Percentiles rank a stretch among this genome's conserved stretches.
phyloP scores from a whole-genome alignment of 2,113 vertebrate genomes.

The Felis chaus region DNA sequence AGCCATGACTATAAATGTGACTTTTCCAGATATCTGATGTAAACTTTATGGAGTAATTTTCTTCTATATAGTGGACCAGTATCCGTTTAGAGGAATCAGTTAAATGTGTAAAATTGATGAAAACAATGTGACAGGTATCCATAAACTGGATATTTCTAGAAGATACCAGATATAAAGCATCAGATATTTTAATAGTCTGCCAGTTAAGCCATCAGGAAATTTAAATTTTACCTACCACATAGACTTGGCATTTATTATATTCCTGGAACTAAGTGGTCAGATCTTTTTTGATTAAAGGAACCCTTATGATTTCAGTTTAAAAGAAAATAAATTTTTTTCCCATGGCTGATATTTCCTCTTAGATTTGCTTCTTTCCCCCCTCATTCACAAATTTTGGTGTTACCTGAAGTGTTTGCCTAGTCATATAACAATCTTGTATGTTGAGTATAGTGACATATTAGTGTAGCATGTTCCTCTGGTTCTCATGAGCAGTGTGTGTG shows the following conservation, averaged over 20 bases:
- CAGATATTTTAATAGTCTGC: slow-evolving; percentile 61
- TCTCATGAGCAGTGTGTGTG: neutral
- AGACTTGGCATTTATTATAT: slow-evolving; percentile 57
- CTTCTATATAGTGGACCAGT: slow-evolving; percentile 75
- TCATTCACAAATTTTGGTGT: neutral
- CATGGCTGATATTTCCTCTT: neutral
- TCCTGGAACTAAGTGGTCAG: slow-evolving; percentile 7
- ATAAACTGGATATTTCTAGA: slow-evolving; percentile 70
- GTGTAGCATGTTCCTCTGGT: neutral
- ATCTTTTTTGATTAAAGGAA: slow-evolving; percentile 46
- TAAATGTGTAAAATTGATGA: slow-evolving; percentile 75
- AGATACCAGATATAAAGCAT: slow-evolving; percentile 35
- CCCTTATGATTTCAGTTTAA: slow-evolving; percentile 59
- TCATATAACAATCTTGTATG: neutral
- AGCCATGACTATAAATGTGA: slow-evolving; percentile 89
- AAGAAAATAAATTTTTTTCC: slow-evolving; percentile 27
- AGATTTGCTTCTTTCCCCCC: slow-evolving; percentile 42
- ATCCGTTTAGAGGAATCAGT: slow-evolving; percentile 80
- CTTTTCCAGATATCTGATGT: slow-evolving; percentile 88
- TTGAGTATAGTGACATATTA: slow-evolving; percentile 22
- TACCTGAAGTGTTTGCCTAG: neutral
- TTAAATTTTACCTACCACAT: slow-evolving; percentile 61
- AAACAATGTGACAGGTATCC: slow-evolving; percentile 72
- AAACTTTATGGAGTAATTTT: slow-evolving; percentile 87
- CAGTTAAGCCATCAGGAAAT: slow-evolving; percentile 64